Conservation (phyloP, 2,888 invertebrate species). For the Stegana nigrithorax region DNA sequence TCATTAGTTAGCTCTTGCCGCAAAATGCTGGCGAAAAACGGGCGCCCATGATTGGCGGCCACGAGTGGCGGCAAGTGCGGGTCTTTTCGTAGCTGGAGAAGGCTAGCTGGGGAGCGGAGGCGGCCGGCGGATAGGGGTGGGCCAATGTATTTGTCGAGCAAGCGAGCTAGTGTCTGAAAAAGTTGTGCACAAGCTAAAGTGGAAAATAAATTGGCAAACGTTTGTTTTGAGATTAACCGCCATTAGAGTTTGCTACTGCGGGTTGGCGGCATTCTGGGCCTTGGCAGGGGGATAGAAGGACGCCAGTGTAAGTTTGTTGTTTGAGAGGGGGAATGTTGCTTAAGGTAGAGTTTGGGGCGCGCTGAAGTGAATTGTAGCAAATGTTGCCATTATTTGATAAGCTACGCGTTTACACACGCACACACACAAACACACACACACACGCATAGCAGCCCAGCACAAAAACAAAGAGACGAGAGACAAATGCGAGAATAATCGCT, state of each 20-base stretch:
- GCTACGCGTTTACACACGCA: slow-evolving; percentile 50
- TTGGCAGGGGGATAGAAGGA: not conserved
- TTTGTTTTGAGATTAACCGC: slow-evolving; percentile 68
- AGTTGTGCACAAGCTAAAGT: slow-evolving; percentile 48
- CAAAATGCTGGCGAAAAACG: slow-evolving; percentile 12
- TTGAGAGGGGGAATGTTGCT: not conserved
- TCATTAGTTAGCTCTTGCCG: slow-evolving; percentile 66
- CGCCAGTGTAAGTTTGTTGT: slow-evolving; percentile 21
- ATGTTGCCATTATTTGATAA: slow-evolving; percentile 64
- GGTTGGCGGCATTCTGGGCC: not conserved
- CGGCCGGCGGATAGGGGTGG: too few species aligned
- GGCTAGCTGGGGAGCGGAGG: too few species aligned
- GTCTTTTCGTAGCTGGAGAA: too few species aligned
- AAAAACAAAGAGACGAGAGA: slow-evolving; percentile 37
- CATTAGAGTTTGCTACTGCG: slow-evolving; percentile 51
- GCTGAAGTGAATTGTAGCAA: slow-evolving; percentile 50
- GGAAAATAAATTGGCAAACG: slow-evolving; percentile 67
- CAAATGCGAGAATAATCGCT: slow-evolving; percentile 67
- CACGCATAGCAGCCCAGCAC: not conserved
- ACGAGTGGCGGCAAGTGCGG: too few species aligned
- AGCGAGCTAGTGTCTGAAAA: slow-evolving; percentile 29
- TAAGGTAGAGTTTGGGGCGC: slow-evolving; percentile 1
- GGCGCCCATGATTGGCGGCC: slow-evolving; percentile 22
- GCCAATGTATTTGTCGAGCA: too few species aligned
- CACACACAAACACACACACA: too few species aligned